phyloP scores from a whole-genome alignment of 2,113 vertebrate species.

The Progne subis region DNA sequence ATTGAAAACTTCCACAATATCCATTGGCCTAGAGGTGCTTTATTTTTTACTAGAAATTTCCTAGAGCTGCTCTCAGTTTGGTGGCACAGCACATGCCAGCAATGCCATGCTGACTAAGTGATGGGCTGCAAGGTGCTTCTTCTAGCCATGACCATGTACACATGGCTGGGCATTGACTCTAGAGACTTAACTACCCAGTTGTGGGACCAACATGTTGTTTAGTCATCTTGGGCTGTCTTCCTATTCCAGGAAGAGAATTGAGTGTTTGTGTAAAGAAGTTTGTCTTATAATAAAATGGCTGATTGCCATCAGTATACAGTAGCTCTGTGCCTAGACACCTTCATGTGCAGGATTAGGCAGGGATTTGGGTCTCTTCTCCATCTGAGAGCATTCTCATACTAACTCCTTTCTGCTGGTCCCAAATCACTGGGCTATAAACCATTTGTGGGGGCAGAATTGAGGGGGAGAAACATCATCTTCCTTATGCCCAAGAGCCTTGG shows the following conservation, averaged over 20 bases:
- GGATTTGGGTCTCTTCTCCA: not conserved
- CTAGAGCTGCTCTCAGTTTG: not conserved
- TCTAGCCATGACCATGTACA: not conserved
- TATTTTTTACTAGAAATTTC: not conserved
- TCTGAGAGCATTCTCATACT: not conserved
- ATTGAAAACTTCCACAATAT: not conserved
- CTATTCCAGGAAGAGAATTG: not conserved
- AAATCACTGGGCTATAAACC: not conserved
- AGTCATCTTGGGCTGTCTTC: not conserved
- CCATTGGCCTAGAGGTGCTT: not conserved
- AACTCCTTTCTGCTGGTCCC: not conserved
- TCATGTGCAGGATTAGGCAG: not conserved
- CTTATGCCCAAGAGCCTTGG: not conserved
- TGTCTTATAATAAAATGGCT: not conserved
- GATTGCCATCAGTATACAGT: not conserved
- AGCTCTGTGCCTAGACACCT: not conserved
- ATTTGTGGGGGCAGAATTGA: not conserved
- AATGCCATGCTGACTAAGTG: not conserved
- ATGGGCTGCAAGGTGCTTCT: not conserved
- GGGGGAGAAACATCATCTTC: not conserved
- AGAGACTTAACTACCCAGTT: not conserved
- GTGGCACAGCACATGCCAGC: fast-evolving
- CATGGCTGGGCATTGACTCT: not conserved
- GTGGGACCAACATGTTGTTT: not conserved
- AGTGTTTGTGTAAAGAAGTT: not conserved